A percentile compares a stretch with the other conserved stretches of the same genome.
Evolutionary conservation across 1,140 invertebrate species (phyloP).

Genomic region (Tenebrio molitor): DNA sequence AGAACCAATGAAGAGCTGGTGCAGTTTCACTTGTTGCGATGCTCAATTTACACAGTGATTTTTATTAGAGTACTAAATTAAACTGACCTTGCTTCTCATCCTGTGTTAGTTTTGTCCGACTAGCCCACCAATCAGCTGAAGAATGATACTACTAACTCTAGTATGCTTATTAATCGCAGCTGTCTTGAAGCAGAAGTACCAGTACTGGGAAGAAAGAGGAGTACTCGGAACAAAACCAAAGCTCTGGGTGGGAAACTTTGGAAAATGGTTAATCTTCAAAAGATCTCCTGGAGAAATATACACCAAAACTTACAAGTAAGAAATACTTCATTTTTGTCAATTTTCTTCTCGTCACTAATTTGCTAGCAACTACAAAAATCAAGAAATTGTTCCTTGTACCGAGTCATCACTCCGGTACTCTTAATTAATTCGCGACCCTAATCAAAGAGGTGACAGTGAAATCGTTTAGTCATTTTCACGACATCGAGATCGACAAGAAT

Average conservation of each 20-base stretch:
- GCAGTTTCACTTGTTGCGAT: too few relatives aligned
- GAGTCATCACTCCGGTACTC: conserved; percentile 36
- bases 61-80: too few relatives aligned
- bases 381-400: conserved; percentile 1
- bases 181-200: neutral
- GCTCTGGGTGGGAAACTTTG: conserved; percentile 62
- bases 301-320: conserved; percentile 7
- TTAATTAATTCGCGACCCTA: conserved; percentile 65
- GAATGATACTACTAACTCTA: too few relatives aligned
- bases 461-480: conserved; percentile 58
- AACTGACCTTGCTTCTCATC: too few relatives aligned
- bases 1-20: too few relatives aligned
- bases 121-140: too few relatives aligned
- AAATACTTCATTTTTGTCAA: neutral
- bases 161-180: too few relatives aligned
- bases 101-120: too few relatives aligned
- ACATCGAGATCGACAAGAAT: conserved; percentile 55
- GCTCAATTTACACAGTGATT: too few relatives aligned
- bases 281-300: conserved; percentile 16
- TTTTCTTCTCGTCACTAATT: too few relatives aligned
- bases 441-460: conserved; percentile 64
- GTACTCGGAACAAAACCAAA: conserved; percentile 53
- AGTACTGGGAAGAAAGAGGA: conserved; percentile 57
- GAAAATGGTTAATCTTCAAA: conserved; percentile 1
- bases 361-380: neutral